Evolutionary conservation across 2,888 invertebrate genomes (phyloP), one percentile per base, ranked within the genome.

Genomic region (Sphaerophoria taeniata): DNA sequence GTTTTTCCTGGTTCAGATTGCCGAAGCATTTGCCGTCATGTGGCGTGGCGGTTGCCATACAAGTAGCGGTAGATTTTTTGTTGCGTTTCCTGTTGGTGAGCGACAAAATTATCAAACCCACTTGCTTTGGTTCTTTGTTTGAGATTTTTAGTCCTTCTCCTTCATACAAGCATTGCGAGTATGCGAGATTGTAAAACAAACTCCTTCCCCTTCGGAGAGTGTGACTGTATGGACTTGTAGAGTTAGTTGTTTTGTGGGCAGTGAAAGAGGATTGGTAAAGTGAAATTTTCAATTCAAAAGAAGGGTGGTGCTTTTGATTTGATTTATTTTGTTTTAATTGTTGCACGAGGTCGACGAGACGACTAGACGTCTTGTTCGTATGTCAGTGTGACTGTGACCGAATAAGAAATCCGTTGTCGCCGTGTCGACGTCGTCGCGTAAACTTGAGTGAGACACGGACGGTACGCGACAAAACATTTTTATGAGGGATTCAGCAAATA

Each of bases 1-100:
- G 91, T 91, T 91, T 91, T 91, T 90, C 90, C 90, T 90, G 89
- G 88, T 89, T 89, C 49, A 85, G 80, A 85, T 85, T 80, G 80
- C 85, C 53, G 47, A 67, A 47, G 61, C 71, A 67, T 36, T 16
- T 56, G 80, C 72, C 75, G 70, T 69, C 51, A 72, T 56, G 74
- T 70, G 67, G 70, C 65, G 24, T 24, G 74, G 43, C 43, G 9
- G 11, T 9, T 11, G 39, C 43, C 60, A 53, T 14, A 65, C 49
- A 33, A 45, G 36, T 72, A 45, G 79, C 84, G 79, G 80, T 39
- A 77, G 58, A 51, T 58, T 70, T 55, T 63, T 80, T 69, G 58
- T 69, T 70, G 76, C 9, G 24, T 72, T 76, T 85, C 61, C 81
- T 65, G 77, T 85, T 85, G 76, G 85, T 69, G 77, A 81, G 80